Conservation (phyloP, 2,888 invertebrate species). For the Endomychus coccineus region DNA sequence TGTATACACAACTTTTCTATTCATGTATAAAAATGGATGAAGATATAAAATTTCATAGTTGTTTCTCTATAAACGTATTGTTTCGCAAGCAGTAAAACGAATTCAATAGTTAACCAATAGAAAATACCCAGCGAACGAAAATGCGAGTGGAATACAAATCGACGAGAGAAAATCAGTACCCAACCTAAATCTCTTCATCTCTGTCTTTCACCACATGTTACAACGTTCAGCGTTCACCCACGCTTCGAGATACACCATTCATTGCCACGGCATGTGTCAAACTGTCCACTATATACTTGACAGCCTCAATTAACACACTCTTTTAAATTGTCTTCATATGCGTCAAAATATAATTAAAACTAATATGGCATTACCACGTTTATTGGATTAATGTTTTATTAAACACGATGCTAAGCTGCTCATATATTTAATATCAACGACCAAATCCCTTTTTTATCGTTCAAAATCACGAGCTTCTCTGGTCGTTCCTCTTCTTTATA, state of each 20-base stretch:
- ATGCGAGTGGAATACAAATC: slow-evolving; percentile 37
- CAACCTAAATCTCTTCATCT: slow-evolving; percentile 37
- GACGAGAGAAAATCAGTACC: slow-evolving; percentile 34
- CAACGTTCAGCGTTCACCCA: slow-evolving; percentile 25
- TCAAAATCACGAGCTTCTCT: no score
- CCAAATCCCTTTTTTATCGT: no score
- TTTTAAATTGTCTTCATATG: slow-evolving; percentile 7
- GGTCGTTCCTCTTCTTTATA: no score
- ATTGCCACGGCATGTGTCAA: slow-evolving; percentile 21
- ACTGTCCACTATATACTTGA: slow-evolving; percentile 11
- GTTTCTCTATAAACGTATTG: slow-evolving; percentile 27
- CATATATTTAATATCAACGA: no score
- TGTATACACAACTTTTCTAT: no score
- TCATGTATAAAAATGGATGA: slow-evolving; percentile 16
- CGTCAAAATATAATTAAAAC: no score
- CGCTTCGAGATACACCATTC: slow-evolving; percentile 18
- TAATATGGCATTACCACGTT: no score
- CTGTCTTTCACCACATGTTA: slow-evolving; percentile 37
- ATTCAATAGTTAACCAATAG: slow-evolving; percentile 36
- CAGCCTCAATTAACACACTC: slow-evolving; percentile 14
- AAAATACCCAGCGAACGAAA: slow-evolving; percentile 32
- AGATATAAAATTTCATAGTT: slow-evolving; percentile 29
- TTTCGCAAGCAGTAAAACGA: slow-evolving; percentile 30
- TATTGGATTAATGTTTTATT: no score
- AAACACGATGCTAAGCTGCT: no score